Base-by-base conservation (phyloP, 2,888 invertebrate species). In the Leptinotarsa haldemani region DNA sequence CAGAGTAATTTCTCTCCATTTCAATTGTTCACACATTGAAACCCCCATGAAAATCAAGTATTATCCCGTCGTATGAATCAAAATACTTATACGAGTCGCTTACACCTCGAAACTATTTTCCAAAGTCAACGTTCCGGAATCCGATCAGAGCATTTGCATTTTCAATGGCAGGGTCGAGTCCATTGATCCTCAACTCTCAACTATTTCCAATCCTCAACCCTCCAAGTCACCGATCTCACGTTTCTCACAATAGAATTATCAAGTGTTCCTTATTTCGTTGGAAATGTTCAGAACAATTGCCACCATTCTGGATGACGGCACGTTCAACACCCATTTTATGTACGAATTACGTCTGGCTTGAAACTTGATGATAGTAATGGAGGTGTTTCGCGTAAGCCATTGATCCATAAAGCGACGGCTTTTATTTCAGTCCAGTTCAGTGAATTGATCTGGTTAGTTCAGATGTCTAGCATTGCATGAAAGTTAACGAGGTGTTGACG, bases 231-330 rank as follows among this genome's bases (percentile, higher is more conserved):
- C 56, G 22, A 22, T 56, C 22, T 61, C 61, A 61, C 61, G 61
- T 61, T 61, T 40, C 16, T 61, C 30, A 61, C 61, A 61, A 61
- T 61, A 61, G 61, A 61, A 61, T 61, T 61, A 61, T 61, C 61
- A 61, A 56, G 56, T 56, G 70, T 70, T 70, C 58, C 70, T 61
- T 71, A 63, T 66, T 71, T 65, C 52, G 67, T 67, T 52, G 50
- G 16, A 52, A 71, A 67, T 52, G 67, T 47, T 67, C 50, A 63
- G 71, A 58, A 67, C 61, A 71, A 71, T 71, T 71, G 67, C 71
- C 13, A 13, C 63, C 48, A 61, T 71, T 71, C 30, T 65, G 63
- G 67, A 66, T 50, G 50, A 40, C 40, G 61, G 53, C 71, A 50
- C 47, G 67, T 63, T 67, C 20, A 30, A 52, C 30, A 67, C 25